Conservation (phyloP, 2,888 invertebrate species). For the Epinotia ramella region DNA sequence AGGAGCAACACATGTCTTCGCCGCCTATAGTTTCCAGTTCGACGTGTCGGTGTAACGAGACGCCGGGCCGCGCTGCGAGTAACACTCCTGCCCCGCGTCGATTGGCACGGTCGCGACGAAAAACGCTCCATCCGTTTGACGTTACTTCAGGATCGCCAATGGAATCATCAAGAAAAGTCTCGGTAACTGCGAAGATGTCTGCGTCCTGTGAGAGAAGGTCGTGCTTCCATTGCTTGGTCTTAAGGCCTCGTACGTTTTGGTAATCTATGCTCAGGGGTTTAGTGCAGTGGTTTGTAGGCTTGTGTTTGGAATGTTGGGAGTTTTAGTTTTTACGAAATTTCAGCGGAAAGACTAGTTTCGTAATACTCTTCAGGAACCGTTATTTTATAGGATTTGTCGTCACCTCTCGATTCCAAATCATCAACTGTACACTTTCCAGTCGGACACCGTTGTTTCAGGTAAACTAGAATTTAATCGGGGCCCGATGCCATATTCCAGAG, state of each 20-base stretch:
- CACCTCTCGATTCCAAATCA: too few relatives aligned
- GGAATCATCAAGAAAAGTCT: slow-evolving; percentile 6
- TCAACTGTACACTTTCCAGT: too few relatives aligned
- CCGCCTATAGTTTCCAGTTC: too few relatives aligned
- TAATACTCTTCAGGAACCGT: too few relatives aligned
- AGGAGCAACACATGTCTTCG: too few relatives aligned
- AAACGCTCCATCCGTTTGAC: not conserved
- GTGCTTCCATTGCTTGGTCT: not conserved
- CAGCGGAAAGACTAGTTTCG: too few relatives aligned
- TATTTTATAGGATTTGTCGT: too few relatives aligned
- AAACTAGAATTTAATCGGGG: too few relatives aligned
- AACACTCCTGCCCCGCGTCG: not conserved
- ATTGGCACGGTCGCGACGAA: not conserved
- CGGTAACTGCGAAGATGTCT: not conserved
- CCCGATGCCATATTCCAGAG: too few relatives aligned
- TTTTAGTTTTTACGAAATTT: too few relatives aligned
- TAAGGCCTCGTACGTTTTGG: not conserved
- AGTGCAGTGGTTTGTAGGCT: not conserved
- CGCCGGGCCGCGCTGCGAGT: not conserved
- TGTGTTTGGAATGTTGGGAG: too few relatives aligned
- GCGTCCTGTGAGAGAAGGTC: not conserved
- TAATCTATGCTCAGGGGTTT: not conserved
- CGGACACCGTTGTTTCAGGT: too few relatives aligned
- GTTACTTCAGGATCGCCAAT: not conserved
- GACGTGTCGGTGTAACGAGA: not conserved